Percentiles rank a stretch among this genome's conserved stretches.
phyloP scores from a whole-genome alignment of 1,140 invertebrate species.

The Cotesia chilonis region DNA sequence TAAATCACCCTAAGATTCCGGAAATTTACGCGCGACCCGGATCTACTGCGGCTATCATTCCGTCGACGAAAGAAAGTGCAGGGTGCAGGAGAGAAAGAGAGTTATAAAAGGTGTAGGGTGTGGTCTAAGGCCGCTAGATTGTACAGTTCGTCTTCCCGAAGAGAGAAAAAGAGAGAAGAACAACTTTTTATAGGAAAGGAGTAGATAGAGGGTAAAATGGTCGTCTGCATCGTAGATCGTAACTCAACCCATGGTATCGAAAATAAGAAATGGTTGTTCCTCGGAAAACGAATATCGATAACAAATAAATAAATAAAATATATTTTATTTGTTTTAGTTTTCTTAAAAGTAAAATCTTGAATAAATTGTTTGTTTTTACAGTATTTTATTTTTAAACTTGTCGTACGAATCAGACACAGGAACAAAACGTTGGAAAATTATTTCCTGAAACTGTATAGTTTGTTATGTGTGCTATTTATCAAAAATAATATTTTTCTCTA shows the following conservation, averaged over 20 bases:
- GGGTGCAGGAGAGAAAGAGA: conserved; percentile 1
- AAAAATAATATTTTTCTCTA: no score
- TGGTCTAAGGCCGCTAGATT: conserved; percentile 7
- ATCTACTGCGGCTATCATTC: conserved; percentile 41
- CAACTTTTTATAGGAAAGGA: background rate
- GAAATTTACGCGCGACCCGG: conserved; percentile 45
- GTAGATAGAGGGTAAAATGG: conserved; percentile 33
- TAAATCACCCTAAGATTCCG: conserved; percentile 44
- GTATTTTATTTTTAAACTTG: no score
- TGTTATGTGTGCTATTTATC: no score
- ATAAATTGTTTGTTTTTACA: background rate
- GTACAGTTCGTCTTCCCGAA: background rate
- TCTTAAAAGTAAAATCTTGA: background rate
- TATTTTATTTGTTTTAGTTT: background rate
- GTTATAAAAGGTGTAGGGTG: conserved; percentile 13
- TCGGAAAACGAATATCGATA: conserved; percentile 23
- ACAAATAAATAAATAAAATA: conserved; percentile 2
- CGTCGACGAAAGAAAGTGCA: conserved; percentile 16
- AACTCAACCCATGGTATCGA: conserved; percentile 30
- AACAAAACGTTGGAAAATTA: no score
- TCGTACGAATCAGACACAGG: no score
- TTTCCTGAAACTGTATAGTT: no score
- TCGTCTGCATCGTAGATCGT: conserved; percentile 39
- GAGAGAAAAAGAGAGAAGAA: background rate
- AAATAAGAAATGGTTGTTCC: conserved; percentile 25